These are phyloP conservation scores for Limenitis camilla DNA, from an alignment of 2,888 invertebrate species.

Conservation along the genomic window DNA sequence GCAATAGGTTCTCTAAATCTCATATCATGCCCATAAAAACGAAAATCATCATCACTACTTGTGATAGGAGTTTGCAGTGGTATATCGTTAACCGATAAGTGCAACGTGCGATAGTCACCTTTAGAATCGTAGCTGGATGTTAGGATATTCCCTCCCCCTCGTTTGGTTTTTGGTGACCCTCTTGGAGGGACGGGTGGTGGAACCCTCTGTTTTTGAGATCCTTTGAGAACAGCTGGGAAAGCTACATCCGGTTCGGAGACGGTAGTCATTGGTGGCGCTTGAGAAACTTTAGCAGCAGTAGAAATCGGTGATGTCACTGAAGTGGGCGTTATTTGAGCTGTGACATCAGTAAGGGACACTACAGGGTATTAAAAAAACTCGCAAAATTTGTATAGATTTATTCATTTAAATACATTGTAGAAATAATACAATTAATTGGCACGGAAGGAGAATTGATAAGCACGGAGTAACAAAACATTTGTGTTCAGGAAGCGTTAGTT, in stretches of 20 bases:
- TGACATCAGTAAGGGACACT: conserved; percentile 74
- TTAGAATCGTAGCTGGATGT: conserved; percentile 57
- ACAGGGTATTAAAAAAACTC: conserved; percentile 32
- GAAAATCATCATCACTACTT: conserved; percentile 63
- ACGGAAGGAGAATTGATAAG: conserved; percentile 28
- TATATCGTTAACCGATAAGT: conserved; percentile 56
- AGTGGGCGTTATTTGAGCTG: conserved; percentile 69
- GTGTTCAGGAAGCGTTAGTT: conserved; percentile 52
- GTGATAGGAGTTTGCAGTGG: conserved; percentile 57
- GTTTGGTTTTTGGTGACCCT: conserved; percentile 81
- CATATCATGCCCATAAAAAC: conserved; percentile 66
- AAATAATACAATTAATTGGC: conserved; percentile 40
- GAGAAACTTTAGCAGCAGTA: conserved; percentile 51
- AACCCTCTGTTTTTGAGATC: conserved; percentile 82
- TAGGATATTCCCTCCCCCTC: conserved; percentile 63
- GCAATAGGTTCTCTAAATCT: conserved; percentile 56
- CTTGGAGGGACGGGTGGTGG: conserved; percentile 93
- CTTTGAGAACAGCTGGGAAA: conserved; percentile 85
- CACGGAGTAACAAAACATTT: conserved; percentile 40
- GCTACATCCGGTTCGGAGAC: conserved; percentile 72
- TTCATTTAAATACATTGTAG: conserved; percentile 45
- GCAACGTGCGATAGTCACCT: conserved; percentile 65
- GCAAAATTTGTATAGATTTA: conserved; percentile 42
- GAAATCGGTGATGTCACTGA: conserved; percentile 65
- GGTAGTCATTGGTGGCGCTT: conserved; percentile 45